These are phyloP conservation scores for Apis mellifera DNA, from an alignment of 1,140 invertebrate species.

Conservation along the genomic window Amel_HAv3.1 CM009936.2:14706001-14706500, in stretches of 20 bases:
- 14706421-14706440: not conserved
- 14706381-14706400: not conserved
- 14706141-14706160: not conserved
- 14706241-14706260: conserved; percentile 46
- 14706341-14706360: too few species aligned
- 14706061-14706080: conserved; percentile 47
- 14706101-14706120: conserved; percentile 57
- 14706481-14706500: not conserved
- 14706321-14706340: too few species aligned
- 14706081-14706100: conserved; percentile 29
- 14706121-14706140: conserved; percentile 45
- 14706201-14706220: conserved; percentile 47
- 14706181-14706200: conserved; percentile 24
- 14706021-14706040: not conserved
- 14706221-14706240: conserved; percentile 18
- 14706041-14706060: conserved; percentile 36
- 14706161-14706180: conserved; percentile 50
- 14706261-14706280: conserved; percentile 28
- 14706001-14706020: not conserved
- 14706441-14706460: too few species aligned
- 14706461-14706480: not conserved
- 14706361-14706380: too few species aligned
- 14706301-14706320: conserved; percentile 24
- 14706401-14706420: not conserved
- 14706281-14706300: conserved; percentile 4